Base-by-base conservation (phyloP, 2,888 invertebrate genomes). In the Tromatobia lineatoria region DNA sequence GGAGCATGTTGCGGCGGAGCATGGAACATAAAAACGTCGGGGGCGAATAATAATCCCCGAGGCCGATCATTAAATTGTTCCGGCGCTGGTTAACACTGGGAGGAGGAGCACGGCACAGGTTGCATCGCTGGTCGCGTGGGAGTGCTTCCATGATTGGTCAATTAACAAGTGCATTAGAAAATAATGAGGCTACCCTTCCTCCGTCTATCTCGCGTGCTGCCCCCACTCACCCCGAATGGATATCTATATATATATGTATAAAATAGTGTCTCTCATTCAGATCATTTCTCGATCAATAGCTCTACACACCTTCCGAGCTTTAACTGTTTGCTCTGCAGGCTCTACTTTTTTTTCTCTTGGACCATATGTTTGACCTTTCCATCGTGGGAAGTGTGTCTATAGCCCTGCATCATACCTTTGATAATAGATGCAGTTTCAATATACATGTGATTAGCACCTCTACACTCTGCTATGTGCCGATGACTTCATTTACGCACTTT, bases 21-120 rank as follows among this genome's bases (percentile, higher is more conserved):
- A 87, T 85, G 85, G 82, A 86, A 86, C 83, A 84, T 82, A 84
- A 88, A 88, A 85, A 86, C 83, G 79, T 84, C 85, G 84, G 81
- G 85, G 86, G 86, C 86, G 88, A 90, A 90, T 91, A 91, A 91
- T 91, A 90, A 91, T 90, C 88, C 87, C 87, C 82, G 85, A 57
- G 88, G 82, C 75, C 90, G 92, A 92, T 93, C 93, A 93, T 93
- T 93, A 93, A 93, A 93, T 93, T 92, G 92, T 93, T 93, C 93
- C 93, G 90, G 91, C 90, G 87, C 86, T 90, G 92, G 90, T 92
- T 92, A 91, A 92, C 92, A 89, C 91, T 88, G 88, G 89, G 57
- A 61, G 74, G 83, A 80, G 81, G 70, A 64, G 82, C 34, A 52
- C 23, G 20, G 82, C 71, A 70, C 80, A 79, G 82, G 85, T 85